Percentiles rank a stretch among this genome's conserved stretches.
These are phyloP conservation scores for Lottia scabra DNA, from an alignment of 2,888 invertebrate species.

Conservation along the genomic window DNA sequence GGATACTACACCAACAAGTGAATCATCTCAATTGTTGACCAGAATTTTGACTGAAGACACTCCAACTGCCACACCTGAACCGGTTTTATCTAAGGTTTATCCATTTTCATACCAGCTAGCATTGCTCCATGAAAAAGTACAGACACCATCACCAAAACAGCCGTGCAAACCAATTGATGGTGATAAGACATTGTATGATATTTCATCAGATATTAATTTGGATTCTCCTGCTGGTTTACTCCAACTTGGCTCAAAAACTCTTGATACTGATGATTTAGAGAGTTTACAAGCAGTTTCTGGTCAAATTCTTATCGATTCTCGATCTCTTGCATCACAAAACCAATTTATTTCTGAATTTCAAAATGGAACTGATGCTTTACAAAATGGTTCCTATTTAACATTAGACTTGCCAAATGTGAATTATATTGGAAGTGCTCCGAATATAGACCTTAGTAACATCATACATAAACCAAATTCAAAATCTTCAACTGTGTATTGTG, in stretches of 20 bases:
- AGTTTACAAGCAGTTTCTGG: neutral
- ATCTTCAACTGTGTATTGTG: neutral
- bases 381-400: conserved; percentile 9
- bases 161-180: neutral
- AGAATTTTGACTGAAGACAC: conserved; percentile 4
- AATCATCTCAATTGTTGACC: neutral
- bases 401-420: conserved; percentile 37
- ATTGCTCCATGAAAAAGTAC: conserved; percentile 21
- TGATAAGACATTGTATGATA: neutral
- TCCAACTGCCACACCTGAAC: conserved; percentile 7
- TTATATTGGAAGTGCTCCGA: conserved; percentile 41
- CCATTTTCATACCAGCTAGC: conserved; percentile 45
- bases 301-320: neutral
- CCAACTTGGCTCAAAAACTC: neutral
- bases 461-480: neutral
- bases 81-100: conserved; percentile 17
- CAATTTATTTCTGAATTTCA: conserved; percentile 6
- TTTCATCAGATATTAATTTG: neutral
- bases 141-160: conserved; percentile 6
- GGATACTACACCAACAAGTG: conserved; percentile 16
- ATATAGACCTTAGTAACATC: conserved; percentile 32
- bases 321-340: conserved; percentile 2
- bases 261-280: neutral
- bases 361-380: neutral
- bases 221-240: neutral